Evolutionary conservation across 2,797 vertebrate genomes (phyloP).

Genomic region (Tadarida brasiliensis): DNA sequence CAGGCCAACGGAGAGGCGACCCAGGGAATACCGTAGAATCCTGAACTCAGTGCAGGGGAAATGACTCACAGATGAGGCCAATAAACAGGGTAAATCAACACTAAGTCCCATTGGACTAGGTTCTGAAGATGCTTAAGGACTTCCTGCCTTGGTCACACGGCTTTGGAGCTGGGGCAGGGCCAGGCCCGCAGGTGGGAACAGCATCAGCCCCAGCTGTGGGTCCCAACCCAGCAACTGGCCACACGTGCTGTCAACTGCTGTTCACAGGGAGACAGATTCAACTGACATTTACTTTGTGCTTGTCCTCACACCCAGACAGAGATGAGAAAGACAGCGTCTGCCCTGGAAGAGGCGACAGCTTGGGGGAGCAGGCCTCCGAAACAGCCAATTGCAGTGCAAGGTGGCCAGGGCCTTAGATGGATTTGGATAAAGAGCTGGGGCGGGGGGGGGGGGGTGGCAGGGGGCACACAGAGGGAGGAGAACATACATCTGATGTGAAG

Average conservation of each 20-base stretch:
- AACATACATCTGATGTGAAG: not conserved
- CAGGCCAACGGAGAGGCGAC: not conserved
- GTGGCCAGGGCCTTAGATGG: not conserved
- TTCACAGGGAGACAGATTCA: not conserved
- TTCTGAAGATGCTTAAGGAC: slow-evolving; percentile 60
- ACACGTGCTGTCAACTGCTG: not conserved
- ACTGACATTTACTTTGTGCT: not conserved
- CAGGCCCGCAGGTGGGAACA: slow-evolving; percentile 67
- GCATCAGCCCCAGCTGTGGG: slow-evolving; percentile 39
- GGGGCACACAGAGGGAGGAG: not conserved
- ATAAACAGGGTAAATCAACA: slow-evolving; percentile 38
- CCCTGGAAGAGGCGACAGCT: not conserved
- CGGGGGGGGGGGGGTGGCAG: too few species aligned
- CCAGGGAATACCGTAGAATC: not conserved
- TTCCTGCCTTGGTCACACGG: slow-evolving; percentile 77
- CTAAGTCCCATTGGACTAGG: slow-evolving; percentile 22
- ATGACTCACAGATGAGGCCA: slow-evolving; percentile 60
- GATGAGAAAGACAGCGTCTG: not conserved
- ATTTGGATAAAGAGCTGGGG: not conserved
- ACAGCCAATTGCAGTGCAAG: not conserved
- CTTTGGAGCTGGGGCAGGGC: slow-evolving; percentile 65
- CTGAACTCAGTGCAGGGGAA: slow-evolving; percentile 9
- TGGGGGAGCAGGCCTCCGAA: not conserved
- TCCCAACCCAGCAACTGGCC: not conserved
- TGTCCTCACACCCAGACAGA: not conserved